Evolutionary conservation across 2,797 vertebrate species (phyloP).

Genomic region (Myotis findleyi): DNA sequence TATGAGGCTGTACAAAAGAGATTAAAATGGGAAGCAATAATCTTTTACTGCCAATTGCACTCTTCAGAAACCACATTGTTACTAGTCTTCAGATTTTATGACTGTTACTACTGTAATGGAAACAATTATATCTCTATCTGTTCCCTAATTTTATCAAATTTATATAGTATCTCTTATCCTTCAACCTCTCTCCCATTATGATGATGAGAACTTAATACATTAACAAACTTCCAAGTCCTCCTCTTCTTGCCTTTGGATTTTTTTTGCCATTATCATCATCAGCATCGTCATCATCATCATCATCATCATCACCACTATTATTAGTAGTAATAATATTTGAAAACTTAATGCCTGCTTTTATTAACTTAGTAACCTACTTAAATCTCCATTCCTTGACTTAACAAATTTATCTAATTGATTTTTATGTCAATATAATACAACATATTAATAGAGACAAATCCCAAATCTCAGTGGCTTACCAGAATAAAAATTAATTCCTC

Average conservation of each 20-base stretch:
- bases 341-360: constrained; percentile 6
- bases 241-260: background rate
- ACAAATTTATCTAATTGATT: background rate
- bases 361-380: background rate
- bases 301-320: background rate
- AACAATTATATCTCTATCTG: background rate
- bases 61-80: background rate
- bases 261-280: background rate
- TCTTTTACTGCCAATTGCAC: background rate
- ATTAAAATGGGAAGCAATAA: background rate
- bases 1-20: background rate
- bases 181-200: background rate
- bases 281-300: background rate
- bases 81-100: background rate
- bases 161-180: background rate
- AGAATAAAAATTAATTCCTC: background rate
- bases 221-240: background rate
- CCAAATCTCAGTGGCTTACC: background rate
- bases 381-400: background rate
- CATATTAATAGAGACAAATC: background rate
- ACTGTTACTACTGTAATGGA: background rate
- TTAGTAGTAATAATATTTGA: background rate
- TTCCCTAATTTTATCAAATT: background rate
- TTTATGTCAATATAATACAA: background rate
- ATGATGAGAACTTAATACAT: background rate